Base-by-base conservation (phyloP, 2,888 invertebrate species). In the Scaptodrosophila latifasciaeformis region DNA sequence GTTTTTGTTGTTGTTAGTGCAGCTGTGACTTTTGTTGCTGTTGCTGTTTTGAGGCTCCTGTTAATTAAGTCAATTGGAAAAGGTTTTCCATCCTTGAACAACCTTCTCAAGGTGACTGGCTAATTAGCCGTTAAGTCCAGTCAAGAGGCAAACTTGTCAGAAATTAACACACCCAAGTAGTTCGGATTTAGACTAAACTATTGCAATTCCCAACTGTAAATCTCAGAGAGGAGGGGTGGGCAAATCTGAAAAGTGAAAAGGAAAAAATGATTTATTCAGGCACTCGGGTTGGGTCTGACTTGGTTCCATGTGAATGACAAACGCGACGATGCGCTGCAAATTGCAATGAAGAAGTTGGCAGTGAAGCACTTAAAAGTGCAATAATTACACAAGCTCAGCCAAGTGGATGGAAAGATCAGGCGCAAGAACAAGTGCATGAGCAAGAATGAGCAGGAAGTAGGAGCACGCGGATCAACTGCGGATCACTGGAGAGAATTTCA, bases 301-400 rank as follows among this genome's bases (percentile, higher is more conserved):
- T 64, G 74, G 79, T 81, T 80, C 79, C 76, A 81, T 72, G 70
- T 80, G 69, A 82, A 74, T 75, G 77, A 70, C 79, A 79, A 76
- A 71, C 70, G 70, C 74, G 75, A 72, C 59, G 74, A 68, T 60
- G 69, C 69, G 62, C 68, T 57, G 67, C 67, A 58, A 52, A 37
- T 37, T 43, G 39, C 50, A 37, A 51, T 48, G 55, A 64, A 59
- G 62, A 66, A 64, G 64, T 61, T 65, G 62, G 59, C 82, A 76
- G 64, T 66, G 54, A 68, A 75, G 76, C 77, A 75, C 79, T 79
- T 76, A 77, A 82, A 79, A 68, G 70, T 54, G 68, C 71, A 67
- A 67, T 80, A 78, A 82, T 82, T 83, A 17, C 37, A n/a, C n/a
- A n/a, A 37, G 15, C 17, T 13, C 15, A 37, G 37, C 34, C 12